Evolutionary conservation across 2,888 invertebrate genomes (phyloP), one percentile per base, ranked within the genome.

Genomic region (Uloborus plumipes): DNA sequence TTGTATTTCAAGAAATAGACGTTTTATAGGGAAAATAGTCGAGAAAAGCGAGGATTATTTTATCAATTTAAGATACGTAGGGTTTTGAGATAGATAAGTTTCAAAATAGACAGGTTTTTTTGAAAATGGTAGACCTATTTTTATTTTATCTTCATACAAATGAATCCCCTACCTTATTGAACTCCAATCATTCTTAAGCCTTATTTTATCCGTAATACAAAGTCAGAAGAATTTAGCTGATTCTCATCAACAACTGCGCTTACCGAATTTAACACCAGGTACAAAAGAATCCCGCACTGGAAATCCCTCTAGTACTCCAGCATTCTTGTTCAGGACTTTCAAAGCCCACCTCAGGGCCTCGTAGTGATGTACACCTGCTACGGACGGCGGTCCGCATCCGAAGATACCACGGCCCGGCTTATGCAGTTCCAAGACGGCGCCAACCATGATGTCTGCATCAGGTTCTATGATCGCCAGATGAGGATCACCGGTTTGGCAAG

Each of bases 221-320:
- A 39, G 9, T 9, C 9, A 9, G 39, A 39, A 39, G 39, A 39
- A 39, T 39, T 11, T 1, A 39, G 1, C 39, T 9, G 39, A 39
- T 11, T 39, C 9, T 11, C 9, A 39, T 39, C 11, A 39, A 7
- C 11, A 39, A 7, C 1, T 39, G 39, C 7, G 71, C 86, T 85
- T 85, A 89, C 89, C 89, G 49, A 89, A 71, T 78, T 86, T 86
- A 51, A 89, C 86, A 9, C 88, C 89, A 53, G 89, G 88, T 49
- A 89, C 87, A 76, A 88, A 89, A 26, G 86, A 87, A 72, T 88
- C 88, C 6, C 64, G 86, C 0, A 89, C 75, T 14, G 67, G 69
- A 59, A 87, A 85, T 69, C 88, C 87, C 39, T 87, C 87, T 6
- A 88, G 67, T 0, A 71, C 73, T 20, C 87, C 88, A 65, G 85